phyloP scores from a whole-genome alignment of 2,888 invertebrate species.

The Temnothorax unifasciatus region DNA sequence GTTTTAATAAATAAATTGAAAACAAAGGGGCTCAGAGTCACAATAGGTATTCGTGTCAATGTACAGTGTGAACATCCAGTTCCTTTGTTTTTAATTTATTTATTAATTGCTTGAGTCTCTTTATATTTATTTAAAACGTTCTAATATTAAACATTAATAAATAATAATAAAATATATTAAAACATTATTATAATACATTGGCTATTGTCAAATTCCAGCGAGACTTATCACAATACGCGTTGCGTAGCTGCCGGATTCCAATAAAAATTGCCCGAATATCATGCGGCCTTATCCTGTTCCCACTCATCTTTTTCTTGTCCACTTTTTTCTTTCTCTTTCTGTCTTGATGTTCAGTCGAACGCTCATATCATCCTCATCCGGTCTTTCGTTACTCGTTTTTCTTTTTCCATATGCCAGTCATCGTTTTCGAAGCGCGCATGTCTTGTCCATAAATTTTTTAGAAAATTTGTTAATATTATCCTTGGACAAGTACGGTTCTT shows the following conservation, averaged over 20 bases:
- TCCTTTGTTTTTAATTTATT: too few relatives aligned
- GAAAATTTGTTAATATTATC: not conserved
- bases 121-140: not conserved
- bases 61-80: too few relatives aligned
- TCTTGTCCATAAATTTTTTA: not conserved
- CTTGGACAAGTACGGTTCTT: not conserved
- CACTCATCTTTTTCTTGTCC: slow-evolving; percentile 22
- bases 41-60: too few relatives aligned
- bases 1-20: too few relatives aligned
- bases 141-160: not conserved
- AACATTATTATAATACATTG: not conserved
- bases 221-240: slow-evolving; percentile 63
- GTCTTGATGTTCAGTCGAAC: slow-evolving; percentile 17
- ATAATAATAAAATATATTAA: slow-evolving; percentile 3
- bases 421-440: not conserved
- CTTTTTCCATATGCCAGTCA: slow-evolving; percentile 22
- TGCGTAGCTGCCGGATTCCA: slow-evolving; percentile 59
- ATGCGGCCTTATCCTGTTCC: slow-evolving; percentile 67
- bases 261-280: slow-evolving; percentile 60
- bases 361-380: slow-evolving; percentile 14
- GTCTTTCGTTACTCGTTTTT: slow-evolving; percentile 32
- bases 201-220: slow-evolving; percentile 52
- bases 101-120: too few relatives aligned
- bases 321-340: slow-evolving; percentile 8
- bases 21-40: too few relatives aligned